Base-by-base conservation (phyloP, 2,113 vertebrate species). In the Callaeas wilsoni region DNA sequence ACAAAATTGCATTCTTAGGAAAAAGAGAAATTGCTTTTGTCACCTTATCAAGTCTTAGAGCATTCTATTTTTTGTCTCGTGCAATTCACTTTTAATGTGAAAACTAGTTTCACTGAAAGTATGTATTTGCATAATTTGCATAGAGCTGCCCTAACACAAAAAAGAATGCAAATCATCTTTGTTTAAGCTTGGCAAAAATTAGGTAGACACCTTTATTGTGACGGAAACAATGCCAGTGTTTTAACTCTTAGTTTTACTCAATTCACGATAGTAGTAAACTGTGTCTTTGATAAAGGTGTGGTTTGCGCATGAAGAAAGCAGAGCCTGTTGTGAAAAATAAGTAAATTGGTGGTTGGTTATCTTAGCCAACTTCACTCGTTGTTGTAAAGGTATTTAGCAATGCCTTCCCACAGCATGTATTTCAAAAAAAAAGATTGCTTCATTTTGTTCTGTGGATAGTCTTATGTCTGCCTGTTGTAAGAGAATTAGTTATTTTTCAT, bases 361-460 rank as follows among this genome's bases (percentile, higher is more conserved):
- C 97, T 98, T 98, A 97, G 96, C 96, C 97, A 98, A 98, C 97
- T 96, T 97, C 96, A 82, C 97, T 97, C 97, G 88, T 98, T 98
- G 97, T 95, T 98, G 97, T 97, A 96, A 97, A 98, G 73, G 64
- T 93, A 96, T 98, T 97, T 98, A 96, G 98, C 97, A 98, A 98
- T 97, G 83, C 88, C 94, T 97, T 97, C 97, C 97, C 97, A 97
- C 97, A 97, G 96, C 94, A 53, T 96, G 60, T 70, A 94, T 98
- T 98, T 97, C 94, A 87, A 97, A 98, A 96, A 96, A 97, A 96
- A 87, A 32, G 56, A 91, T 98, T 98, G 97, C 98, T 97, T 98
- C 97, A 98, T 89, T 94, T 41, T 95, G 82, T 78, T 92, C 80
- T 46, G 83, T 97, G 93, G 82, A 37, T 74, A 90, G 93, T 94